Base-by-base conservation (phyloP, 1,140 invertebrate species). In the Leptinotarsa texana region DNA sequence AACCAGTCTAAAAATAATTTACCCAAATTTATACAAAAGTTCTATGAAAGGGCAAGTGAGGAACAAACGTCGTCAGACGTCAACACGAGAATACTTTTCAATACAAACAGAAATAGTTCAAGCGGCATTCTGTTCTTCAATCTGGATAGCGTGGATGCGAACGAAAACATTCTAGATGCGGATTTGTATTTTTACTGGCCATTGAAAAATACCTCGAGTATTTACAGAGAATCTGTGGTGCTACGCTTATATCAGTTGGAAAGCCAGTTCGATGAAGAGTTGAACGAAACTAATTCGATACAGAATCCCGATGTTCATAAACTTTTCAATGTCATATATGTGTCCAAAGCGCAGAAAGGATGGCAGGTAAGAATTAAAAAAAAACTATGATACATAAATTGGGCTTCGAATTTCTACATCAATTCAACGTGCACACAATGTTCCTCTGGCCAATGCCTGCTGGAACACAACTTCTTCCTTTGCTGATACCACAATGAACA, bases 281-380 rank as follows among this genome's bases (percentile, higher is more conserved):
- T 75, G 11, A 82, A 82, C 49, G 82, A 80, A 62, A 78, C 77
- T 8, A 51, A 74, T 68, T 69, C 76, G 18, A n/a, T 69, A 3
- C 73, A 75, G 18, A 83, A 82, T 78, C 82, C 82, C 1, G 82
- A 83, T 71, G 66, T 79, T 65, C 82, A 83, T 66, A 82, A 82
- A 68, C 57, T 83, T 22, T 79, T 83, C 17, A 83, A 83, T 68
- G 80, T 83, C 24, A 83, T 83, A 69, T 83, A 83, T 63, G 72
- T 81, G 8, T 83, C 77, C 1, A 80, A 82, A 70, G 79, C 78
- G 15, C 77, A 83, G 72, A 80, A 72, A 42, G 80, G 80, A 17
- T 83, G 82, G 82, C 82, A 83, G 77, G 82, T 82, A 78, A 72
- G 63, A 73, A 63, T n/a, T 62, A 0, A 8, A 62, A n/a, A 17